Evolutionary conservation across 2,113 vertebrate species (phyloP).

Genomic region (Numida meleagris): DNA sequence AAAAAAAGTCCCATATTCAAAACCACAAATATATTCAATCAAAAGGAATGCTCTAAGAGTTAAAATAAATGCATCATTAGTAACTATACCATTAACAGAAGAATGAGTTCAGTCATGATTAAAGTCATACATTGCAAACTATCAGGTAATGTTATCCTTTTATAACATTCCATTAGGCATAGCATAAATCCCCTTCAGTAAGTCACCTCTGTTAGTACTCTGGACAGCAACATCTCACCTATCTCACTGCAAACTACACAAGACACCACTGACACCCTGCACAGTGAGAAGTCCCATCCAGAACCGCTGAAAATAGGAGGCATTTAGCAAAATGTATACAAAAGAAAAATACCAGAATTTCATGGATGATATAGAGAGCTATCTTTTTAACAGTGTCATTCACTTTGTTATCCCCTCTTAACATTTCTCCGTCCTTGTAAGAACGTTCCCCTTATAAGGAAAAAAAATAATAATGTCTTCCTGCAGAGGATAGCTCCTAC

Average conservation of each 20-base stretch:
- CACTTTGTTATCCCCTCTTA: background rate
- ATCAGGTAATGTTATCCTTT: background rate
- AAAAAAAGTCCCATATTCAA: conserved; percentile 6
- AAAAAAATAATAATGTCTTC: background rate
- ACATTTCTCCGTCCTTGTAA: background rate
- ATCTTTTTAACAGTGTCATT: accelerated
- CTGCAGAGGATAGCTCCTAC: background rate
- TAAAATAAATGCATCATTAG: background rate
- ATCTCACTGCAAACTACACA: too few relatives aligned
- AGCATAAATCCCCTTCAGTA: background rate
- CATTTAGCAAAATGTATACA: background rate
- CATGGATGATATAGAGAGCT: too few relatives aligned
- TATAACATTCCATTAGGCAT: background rate
- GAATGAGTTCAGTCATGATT: background rate
- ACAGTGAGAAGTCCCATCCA: background rate
- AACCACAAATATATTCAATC: background rate
- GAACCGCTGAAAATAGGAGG: background rate
- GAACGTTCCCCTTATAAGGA: background rate
- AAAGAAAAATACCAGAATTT: background rate
- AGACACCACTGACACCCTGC: background rate
- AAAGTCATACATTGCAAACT: background rate
- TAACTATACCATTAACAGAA: background rate
- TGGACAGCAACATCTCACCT: background rate
- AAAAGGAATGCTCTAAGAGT: background rate
- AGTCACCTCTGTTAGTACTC: background rate